phyloP scores from a whole-genome alignment of 1,140 invertebrate species.

The Ruditapes philippinarum region DNA sequence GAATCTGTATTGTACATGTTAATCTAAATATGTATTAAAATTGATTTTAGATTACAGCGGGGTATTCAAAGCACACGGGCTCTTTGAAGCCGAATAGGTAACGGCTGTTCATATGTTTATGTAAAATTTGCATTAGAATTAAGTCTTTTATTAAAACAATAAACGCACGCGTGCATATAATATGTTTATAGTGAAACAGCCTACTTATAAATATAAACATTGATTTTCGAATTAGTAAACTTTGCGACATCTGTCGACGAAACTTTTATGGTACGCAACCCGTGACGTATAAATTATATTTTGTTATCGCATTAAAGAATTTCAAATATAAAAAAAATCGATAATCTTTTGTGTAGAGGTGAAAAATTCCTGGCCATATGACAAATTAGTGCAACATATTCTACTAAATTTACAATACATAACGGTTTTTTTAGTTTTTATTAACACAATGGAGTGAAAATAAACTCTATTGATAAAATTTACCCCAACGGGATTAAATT shows the following conservation, averaged over 20 bases:
- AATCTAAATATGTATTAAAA: too few relatives aligned
- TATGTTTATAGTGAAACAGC: neutral
- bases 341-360: neutral
- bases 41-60: too few relatives aligned
- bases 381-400: neutral
- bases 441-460: neutral
- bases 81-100: too few relatives aligned
- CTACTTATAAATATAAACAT: slow-evolving; percentile 22
- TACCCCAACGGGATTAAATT: slow-evolving; percentile 1
- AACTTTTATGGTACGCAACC: neutral
- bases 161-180: neutral
- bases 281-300: neutral
- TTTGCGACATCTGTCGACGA: slow-evolving; percentile 19
- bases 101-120: neutral
- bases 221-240: slow-evolving; percentile 34
- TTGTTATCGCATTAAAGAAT: slow-evolving; percentile 31
- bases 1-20: too few relatives aligned
- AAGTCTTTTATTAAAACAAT: slow-evolving; percentile 7
- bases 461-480: neutral
- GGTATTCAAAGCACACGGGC: too few relatives aligned
- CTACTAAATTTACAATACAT: neutral
- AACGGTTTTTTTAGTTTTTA: neutral
- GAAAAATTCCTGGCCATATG: neutral
- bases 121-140: neutral
- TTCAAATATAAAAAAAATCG: neutral